Evolutionary conservation across 1,140 invertebrate species (phyloP).

Genomic region (Pseudomyrmex flavicornis): DNA sequence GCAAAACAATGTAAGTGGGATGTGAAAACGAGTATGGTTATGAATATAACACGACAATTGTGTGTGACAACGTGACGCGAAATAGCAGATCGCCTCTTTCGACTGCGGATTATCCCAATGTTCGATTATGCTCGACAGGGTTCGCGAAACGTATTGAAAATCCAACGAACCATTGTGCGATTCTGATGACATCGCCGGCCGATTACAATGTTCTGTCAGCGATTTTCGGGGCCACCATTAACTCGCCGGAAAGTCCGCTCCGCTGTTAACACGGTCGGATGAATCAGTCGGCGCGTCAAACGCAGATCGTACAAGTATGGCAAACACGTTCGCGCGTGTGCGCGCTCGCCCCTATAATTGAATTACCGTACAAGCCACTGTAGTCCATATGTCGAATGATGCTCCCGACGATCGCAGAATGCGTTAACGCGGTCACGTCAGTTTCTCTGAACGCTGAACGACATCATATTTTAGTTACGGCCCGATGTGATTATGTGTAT

Average conservation of each 20-base stretch:
- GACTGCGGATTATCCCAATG: conserved; percentile 36
- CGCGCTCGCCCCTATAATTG: conserved; percentile 60
- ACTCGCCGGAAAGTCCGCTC: conserved; percentile 67
- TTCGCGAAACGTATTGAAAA: conserved; percentile 62
- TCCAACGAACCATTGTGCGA: conserved; percentile 65
- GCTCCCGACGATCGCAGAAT: conserved; percentile 60
- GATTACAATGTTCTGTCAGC: conserved; percentile 68
- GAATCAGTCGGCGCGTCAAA: conserved; percentile 73
- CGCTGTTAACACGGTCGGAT: conserved; percentile 70
- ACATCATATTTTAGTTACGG: conserved; percentile 60
- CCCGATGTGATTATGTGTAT: conserved; percentile 57
- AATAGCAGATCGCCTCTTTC: conserved; percentile 42
- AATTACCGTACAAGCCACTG: conserved; percentile 72
- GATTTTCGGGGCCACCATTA: conserved; percentile 64
- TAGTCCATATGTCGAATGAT: conserved; percentile 73
- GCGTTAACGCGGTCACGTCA: conserved; percentile 44
- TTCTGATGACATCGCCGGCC: conserved; percentile 54
- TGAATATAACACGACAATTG: conserved; percentile 53
- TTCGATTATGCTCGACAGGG: conserved; percentile 55
- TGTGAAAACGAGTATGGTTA: conserved; percentile 20
- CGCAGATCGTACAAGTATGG: conserved; percentile 73
- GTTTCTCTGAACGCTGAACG: conserved; percentile 16
- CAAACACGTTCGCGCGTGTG: conserved; percentile 61
- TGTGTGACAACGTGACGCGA: conserved; percentile 35
- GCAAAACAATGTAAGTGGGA: conserved; percentile 31